A percentile compares a stretch with the other conserved stretches of the same genome.
phyloP scores from a whole-genome alignment of 2,888 invertebrate species.

The Polydrusus pterygomalis region DNA sequence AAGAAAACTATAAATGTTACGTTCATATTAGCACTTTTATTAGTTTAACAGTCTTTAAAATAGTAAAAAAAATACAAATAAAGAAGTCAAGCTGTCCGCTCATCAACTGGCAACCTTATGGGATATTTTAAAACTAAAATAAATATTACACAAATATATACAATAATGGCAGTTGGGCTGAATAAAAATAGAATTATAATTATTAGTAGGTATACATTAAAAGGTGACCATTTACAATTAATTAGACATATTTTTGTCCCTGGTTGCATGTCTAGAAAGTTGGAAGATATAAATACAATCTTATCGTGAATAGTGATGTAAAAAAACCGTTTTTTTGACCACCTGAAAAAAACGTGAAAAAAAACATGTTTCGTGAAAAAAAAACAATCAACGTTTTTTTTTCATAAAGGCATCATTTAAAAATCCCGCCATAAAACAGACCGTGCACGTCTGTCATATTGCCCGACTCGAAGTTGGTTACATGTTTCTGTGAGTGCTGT shows the following conservation, averaged over 20 bases:
- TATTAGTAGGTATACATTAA: slow-evolving; percentile 39
- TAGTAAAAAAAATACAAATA: slow-evolving; percentile 56
- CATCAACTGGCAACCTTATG: slow-evolving; percentile 19
- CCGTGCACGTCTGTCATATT: too few relatives aligned
- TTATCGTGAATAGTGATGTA: too few relatives aligned
- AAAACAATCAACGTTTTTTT: too few relatives aligned
- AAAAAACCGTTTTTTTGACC: too few relatives aligned
- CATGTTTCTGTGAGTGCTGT: too few relatives aligned
- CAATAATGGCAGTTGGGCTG: slow-evolving; percentile 58
- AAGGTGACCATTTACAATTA: slow-evolving; percentile 21
- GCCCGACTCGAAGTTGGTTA: too few relatives aligned
- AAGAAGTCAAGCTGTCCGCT: slow-evolving; percentile 42
- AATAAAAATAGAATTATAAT: slow-evolving; percentile 57
- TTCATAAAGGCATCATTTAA: too few relatives aligned
- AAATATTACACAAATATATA: slow-evolving; percentile 58
- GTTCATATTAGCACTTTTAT: slow-evolving; percentile 47
- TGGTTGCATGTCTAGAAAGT: too few relatives aligned
- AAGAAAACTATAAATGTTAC: slow-evolving; percentile 26
- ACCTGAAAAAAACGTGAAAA: too few relatives aligned
- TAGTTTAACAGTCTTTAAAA: slow-evolving; percentile 60
- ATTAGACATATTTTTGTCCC: background rate
- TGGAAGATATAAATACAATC: too few relatives aligned
- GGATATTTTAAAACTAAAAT: slow-evolving; percentile 56
- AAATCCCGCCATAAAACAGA: too few relatives aligned
- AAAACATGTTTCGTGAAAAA: too few relatives aligned